phyloP scores from a whole-genome alignment of 2,797 vertebrate genomes.

The Telmatherina bonti region DNA sequence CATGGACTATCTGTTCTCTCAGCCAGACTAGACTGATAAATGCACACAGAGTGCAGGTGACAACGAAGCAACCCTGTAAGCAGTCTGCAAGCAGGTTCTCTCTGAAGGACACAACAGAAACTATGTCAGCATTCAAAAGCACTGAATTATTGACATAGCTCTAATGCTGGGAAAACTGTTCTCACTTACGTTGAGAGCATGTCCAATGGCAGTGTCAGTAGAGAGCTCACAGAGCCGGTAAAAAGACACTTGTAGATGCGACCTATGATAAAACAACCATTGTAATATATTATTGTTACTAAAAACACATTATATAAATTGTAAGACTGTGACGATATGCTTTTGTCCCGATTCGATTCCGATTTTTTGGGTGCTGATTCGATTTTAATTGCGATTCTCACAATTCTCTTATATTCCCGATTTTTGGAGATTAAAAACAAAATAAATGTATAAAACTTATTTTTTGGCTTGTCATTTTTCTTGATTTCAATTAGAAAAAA shows the following conservation, averaged over 20 bases:
- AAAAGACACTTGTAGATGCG: constrained; percentile 99
- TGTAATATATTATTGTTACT: background rate
- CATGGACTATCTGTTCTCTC: constrained; percentile 97
- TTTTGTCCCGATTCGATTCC: no score
- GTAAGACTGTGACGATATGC: no score
- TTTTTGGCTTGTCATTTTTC: no score
- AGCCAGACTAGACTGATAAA: constrained; percentile 99
- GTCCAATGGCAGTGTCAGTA: constrained; percentile 97
- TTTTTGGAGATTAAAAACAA: no score
- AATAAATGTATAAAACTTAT: no score
- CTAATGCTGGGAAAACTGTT: background rate
- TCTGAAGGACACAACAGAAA: constrained; percentile 72
- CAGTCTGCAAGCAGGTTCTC: constrained; percentile 98
- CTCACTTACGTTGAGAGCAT: constrained; percentile 98
- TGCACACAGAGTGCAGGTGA: constrained; percentile 96
- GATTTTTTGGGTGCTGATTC: no score
- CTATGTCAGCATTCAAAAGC: background rate
- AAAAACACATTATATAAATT: background rate
- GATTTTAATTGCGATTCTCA: no score
- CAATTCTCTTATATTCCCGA: no score
- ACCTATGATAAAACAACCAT: constrained; percentile 78
- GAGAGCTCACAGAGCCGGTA: constrained; percentile 99
- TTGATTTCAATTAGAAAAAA: no score
- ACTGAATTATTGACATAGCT: background rate
- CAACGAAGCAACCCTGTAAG: constrained; percentile 98